Percentiles rank a stretch among this genome's conserved stretches.
phyloP scores from a whole-genome alignment of 1,140 invertebrate genomes.

The Trichonephila clavata region DNA sequence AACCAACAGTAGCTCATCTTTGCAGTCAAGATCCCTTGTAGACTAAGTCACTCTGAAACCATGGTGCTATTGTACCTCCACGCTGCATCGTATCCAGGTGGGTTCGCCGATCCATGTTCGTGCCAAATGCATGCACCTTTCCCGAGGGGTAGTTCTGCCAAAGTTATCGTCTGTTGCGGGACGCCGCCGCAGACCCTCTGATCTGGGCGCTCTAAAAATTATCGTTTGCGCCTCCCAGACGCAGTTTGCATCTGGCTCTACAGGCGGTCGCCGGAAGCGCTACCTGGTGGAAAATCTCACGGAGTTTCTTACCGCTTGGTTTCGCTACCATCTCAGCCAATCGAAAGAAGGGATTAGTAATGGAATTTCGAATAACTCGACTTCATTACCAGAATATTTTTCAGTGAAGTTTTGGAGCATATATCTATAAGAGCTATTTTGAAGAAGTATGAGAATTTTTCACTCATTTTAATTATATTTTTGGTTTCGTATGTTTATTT shows the following conservation, averaged over 20 bases:
- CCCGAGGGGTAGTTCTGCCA: neutral
- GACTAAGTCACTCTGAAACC: slow-evolving; percentile 46
- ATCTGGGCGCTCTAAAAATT: slow-evolving; percentile 40
- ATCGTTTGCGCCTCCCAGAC: slow-evolving; percentile 52
- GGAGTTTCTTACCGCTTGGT: neutral
- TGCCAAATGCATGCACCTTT: neutral
- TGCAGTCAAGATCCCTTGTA: slow-evolving; percentile 64
- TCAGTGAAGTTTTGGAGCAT: too few relatives aligned
- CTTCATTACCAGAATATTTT: too few relatives aligned
- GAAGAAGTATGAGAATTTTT: too few relatives aligned
- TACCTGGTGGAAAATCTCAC: slow-evolving; percentile 41
- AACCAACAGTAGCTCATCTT: neutral
- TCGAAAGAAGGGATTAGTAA: neutral
- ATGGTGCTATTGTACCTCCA: neutral
- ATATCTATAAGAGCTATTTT: too few relatives aligned
- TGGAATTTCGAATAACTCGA: neutral
- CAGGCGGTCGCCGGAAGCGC: slow-evolving; percentile 58
- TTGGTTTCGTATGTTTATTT: too few relatives aligned
- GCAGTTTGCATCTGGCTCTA: slow-evolving; percentile 42
- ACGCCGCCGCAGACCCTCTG: slow-evolving; percentile 26
- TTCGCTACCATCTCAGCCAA: neutral
- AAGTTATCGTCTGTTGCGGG: slow-evolving; percentile 37
- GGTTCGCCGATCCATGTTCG: slow-evolving; percentile 4
- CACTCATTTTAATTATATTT: too few relatives aligned
- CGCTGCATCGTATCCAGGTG: neutral